phyloP scores from a whole-genome alignment of 2,797 vertebrate species.

The Rhodeus uyekii region DNA sequence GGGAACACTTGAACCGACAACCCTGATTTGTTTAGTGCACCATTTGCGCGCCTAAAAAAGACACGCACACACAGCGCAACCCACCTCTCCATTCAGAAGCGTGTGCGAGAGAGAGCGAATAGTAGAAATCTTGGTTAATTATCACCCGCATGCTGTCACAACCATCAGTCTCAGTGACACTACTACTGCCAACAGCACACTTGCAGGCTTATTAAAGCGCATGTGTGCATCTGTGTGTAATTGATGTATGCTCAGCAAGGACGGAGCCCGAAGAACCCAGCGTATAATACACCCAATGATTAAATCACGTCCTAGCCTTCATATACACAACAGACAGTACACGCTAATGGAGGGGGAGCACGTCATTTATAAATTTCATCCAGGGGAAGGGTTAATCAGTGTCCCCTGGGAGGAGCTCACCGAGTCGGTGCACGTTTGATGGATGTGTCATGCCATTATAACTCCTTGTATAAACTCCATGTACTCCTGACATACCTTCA shows the following conservation, averaged over 20 bases:
- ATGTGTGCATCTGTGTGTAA: constrained; percentile 24
- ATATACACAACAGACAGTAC: background rate
- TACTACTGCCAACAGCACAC: constrained; percentile 28
- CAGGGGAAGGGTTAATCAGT: constrained; percentile 38
- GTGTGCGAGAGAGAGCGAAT: background rate
- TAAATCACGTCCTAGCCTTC: constrained; percentile 27
- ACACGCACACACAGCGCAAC: background rate
- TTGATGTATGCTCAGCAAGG: constrained; percentile 35
- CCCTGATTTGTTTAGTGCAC: constrained; percentile 23
- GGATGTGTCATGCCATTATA: constrained; percentile 43
- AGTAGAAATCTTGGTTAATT: constrained; percentile 46
- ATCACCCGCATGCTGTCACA: constrained; percentile 40
- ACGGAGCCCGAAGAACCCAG: constrained; percentile 3
- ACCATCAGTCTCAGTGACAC: constrained; percentile 37
- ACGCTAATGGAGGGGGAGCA: background rate
- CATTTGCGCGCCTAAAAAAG: constrained; percentile 22
- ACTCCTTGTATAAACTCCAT: constrained; percentile 12
- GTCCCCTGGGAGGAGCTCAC: constrained; percentile 20
- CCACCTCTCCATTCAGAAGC: background rate
- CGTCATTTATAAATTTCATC: constrained; percentile 20
- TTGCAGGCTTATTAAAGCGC: constrained; percentile 37
- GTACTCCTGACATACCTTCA: constrained; percentile 35
- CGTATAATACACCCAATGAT: constrained; percentile 21
- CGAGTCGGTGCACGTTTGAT: constrained; percentile 27
- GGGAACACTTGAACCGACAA: constrained; percentile 37